These are phyloP conservation scores for Hepsetus odoe DNA, from an alignment of 2,113 vertebrate genomes.

Conservation along the genomic window DNA sequence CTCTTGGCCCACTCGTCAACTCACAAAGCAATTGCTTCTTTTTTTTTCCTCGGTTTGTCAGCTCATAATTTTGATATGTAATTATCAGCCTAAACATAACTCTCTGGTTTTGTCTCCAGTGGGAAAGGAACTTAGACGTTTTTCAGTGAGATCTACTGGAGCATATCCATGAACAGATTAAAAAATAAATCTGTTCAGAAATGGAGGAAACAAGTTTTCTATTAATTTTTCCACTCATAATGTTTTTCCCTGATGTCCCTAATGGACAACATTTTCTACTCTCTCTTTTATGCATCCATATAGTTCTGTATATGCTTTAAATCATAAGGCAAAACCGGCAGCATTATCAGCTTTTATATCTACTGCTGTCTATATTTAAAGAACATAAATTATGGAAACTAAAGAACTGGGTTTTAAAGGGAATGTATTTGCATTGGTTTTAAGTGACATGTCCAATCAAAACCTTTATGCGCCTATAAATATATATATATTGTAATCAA, in stretches of 20 bases:
- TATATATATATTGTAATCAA: no score
- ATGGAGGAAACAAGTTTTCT: conserved; percentile 35
- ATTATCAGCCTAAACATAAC: conserved; percentile 74
- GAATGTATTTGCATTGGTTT: no score
- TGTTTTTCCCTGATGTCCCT: conserved; percentile 20
- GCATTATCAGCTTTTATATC: background rate
- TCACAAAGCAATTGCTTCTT: conserved; percentile 66
- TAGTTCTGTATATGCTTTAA: background rate
- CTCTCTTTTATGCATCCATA: background rate
- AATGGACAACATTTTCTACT: conserved; percentile 1
- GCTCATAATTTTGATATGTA: conserved; percentile 78
- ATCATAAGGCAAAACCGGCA: background rate
- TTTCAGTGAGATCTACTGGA: conserved; percentile 68
- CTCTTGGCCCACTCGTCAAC: conserved; percentile 38
- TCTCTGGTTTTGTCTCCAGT: conserved; percentile 69
- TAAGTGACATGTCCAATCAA: no score
- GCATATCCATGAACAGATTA: conserved; percentile 76
- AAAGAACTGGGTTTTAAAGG: no score
- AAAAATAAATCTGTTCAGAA: conserved; percentile 76
- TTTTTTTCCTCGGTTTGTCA: conserved; percentile 64
- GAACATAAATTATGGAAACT: no score
- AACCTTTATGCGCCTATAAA: no score
- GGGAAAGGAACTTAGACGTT: conserved; percentile 75
- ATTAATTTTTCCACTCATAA: conserved; percentile 34
- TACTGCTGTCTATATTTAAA: no score